Evolutionary conservation across 2,888 invertebrate species (phyloP), one percentile per base, ranked within the genome.

Genomic region (Drosophila nr. medialis): DNA sequence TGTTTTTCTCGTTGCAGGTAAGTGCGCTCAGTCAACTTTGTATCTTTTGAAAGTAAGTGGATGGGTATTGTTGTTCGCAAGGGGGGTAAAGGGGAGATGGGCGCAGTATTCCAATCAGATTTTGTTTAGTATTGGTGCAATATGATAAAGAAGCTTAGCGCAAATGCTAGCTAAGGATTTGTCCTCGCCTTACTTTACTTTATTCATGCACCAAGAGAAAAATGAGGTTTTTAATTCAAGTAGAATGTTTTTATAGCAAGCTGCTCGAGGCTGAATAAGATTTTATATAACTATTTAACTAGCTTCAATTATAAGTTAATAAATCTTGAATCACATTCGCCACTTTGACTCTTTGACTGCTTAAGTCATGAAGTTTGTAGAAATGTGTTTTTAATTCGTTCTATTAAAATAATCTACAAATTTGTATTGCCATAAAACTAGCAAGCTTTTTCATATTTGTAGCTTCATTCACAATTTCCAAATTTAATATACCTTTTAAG

Each of bases 1-100:
- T 77, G 69, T 72, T 75, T 49, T 55, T 69, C 65, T 77, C 64
- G 56, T 83, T 83, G 29, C 81, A 81, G 80, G 74, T 80, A 70
- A 86, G 81, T 66, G 65, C 54, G 54, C 48, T 58, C 66, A 75
- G 61, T 48, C 71, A 63, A 67, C 77, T 55, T 75, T 78, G 78
- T 77, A 74, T 51, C 60, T 63, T 54, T 65, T 71, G 59, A 64
- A 64, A 61, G 77, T 76, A 77, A 76, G 77, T 69, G 64, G 51
- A 62, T 21, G 38, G 30, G 3, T 32, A 2, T 24, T 8, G 36
- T 32, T 32, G 24, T 6, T 6, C 27, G 18, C 18, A 8, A n/a
- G 27, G 34, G 13, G 5, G 18, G 24, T 6, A 5, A 24, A 8
- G 21, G 0, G 34, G 24, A 7, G 1, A 11, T 21, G 21, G 53